A percentile compares a stretch with the other conserved stretches of the same genome.
Evolutionary conservation across 2,888 invertebrate species (phyloP).

Genomic region (Furcula furcula): DNA sequence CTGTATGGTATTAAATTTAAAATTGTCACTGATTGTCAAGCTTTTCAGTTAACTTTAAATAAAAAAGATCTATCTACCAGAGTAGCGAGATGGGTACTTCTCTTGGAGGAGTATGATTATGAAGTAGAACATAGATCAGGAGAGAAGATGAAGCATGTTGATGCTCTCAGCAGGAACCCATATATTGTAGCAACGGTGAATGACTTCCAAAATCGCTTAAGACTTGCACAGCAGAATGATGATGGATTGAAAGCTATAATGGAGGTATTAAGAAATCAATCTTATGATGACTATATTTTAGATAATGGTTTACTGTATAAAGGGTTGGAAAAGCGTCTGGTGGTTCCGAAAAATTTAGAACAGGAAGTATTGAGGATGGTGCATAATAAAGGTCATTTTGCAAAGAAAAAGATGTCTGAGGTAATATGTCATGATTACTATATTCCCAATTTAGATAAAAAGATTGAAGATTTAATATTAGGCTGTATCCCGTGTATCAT

Average conservation of each 20-base stretch:
- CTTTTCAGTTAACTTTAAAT: slow-evolving; percentile 13
- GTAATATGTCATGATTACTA: neutral
- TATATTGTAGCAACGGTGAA: neutral
- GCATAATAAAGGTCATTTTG: neutral
- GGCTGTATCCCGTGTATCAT: neutral
- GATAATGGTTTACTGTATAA: neutral
- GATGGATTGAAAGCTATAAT: neutral
- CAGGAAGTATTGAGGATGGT: neutral
- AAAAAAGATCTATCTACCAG: slow-evolving; percentile 24
- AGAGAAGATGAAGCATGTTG: slow-evolving; percentile 16
- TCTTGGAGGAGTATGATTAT: slow-evolving; percentile 21
- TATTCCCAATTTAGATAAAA: neutral
- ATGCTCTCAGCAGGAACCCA: slow-evolving; percentile 23
- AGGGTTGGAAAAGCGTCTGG: neutral
- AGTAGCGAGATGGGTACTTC: slow-evolving; percentile 24
- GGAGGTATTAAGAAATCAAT: neutral
- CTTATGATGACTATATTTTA: neutral
- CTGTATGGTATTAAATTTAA: slow-evolving; percentile 20
- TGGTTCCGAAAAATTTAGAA: neutral
- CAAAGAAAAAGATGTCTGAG: neutral
- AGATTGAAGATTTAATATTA: neutral
- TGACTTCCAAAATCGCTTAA: neutral
- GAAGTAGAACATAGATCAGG: slow-evolving; percentile 23
- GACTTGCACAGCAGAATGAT: neutral
- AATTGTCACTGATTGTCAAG: slow-evolving; percentile 4